Evolutionary conservation across 2,888 invertebrate genomes (phyloP).

Genomic region (Polyommatus icarus): DNA sequence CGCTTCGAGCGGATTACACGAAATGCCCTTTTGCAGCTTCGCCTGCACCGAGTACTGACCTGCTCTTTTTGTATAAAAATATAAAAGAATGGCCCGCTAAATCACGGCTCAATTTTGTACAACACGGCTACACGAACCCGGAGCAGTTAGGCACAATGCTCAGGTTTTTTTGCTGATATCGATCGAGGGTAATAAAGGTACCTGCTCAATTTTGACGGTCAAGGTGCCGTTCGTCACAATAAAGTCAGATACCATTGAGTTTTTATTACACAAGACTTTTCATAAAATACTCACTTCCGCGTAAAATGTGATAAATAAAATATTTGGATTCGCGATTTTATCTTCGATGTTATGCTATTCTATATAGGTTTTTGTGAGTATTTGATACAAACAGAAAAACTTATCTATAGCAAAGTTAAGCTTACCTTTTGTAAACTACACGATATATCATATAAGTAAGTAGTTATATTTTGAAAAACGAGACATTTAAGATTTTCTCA

Average conservation of each 20-base stretch:
- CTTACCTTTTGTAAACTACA: not conserved
- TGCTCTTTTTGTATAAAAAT: slow-evolving; percentile 69
- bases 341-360: slow-evolving; percentile 23
- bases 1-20: slow-evolving; percentile 71
- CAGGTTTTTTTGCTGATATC: slow-evolving; percentile 56
- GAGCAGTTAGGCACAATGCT: slow-evolving; percentile 39
- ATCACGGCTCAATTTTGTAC: slow-evolving; percentile 59
- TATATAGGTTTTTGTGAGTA: not conserved
- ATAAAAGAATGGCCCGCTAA: slow-evolving; percentile 70
- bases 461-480: not conserved
- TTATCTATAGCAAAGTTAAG: not conserved
- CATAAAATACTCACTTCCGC: slow-evolving; percentile 58
- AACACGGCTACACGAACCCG: slow-evolving; percentile 13
- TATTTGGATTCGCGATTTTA: slow-evolving; percentile 33
- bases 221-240: slow-evolving; percentile 76
- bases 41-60: slow-evolving; percentile 72
- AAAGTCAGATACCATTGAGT: slow-evolving; percentile 61
- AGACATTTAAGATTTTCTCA: not conserved
- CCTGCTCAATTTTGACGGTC: slow-evolving; percentile 75
- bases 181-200: slow-evolving; percentile 66
- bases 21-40: slow-evolving; percentile 78
- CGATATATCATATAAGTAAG: too few species aligned
- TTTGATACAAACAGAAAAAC: slow-evolving; percentile 7
- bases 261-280: slow-evolving; percentile 34
- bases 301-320: slow-evolving; percentile 49